A percentile compares a stretch with the other conserved stretches of the same genome.
Evolutionary conservation across 2,113 vertebrate species (phyloP).

Genomic region (Nothocercus nigrocapillus): DNA sequence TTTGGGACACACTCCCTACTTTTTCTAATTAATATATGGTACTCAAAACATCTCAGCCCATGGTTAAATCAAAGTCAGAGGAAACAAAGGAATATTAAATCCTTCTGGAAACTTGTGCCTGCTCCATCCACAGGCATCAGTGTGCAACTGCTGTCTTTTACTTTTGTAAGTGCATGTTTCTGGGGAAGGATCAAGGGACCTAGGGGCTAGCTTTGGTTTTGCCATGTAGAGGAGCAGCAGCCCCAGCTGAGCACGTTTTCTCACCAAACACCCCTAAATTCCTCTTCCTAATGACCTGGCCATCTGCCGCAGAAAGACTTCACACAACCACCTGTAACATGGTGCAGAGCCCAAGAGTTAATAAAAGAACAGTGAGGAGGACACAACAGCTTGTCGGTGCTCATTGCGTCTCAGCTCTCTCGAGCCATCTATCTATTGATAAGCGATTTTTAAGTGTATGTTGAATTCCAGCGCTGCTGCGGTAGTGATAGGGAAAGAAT

Average conservation of each 20-base stretch:
- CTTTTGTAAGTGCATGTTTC: fast-evolving
- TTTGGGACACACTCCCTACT: slow-evolving; percentile 11
- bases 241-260: neutral
- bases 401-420: fast-evolving
- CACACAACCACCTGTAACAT: neutral
- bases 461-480: neutral
- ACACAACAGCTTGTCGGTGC: neutral
- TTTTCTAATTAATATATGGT: slow-evolving; percentile 53
- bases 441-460: neutral
- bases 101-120: neutral
- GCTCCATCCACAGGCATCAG: neutral
- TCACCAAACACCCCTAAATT: neutral
- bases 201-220: neutral
- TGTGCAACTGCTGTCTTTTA: neutral
- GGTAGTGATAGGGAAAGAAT: neutral
- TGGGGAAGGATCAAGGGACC: fast-evolving
- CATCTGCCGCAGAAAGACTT: neutral
- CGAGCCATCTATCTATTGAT: neutral
- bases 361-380: neutral
- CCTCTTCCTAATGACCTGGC: neutral
- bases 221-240: neutral
- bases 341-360: neutral
- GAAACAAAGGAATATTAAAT: slow-evolving; percentile 25
- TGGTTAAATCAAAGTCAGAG: slow-evolving; percentile 55
- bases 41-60: slow-evolving; percentile 45